These are phyloP conservation scores for Pseudorhiza aurosa DNA, from an alignment of 30 jellyfish, hydroid and myxozoan genomes.

Conservation along the genomic window DNA sequence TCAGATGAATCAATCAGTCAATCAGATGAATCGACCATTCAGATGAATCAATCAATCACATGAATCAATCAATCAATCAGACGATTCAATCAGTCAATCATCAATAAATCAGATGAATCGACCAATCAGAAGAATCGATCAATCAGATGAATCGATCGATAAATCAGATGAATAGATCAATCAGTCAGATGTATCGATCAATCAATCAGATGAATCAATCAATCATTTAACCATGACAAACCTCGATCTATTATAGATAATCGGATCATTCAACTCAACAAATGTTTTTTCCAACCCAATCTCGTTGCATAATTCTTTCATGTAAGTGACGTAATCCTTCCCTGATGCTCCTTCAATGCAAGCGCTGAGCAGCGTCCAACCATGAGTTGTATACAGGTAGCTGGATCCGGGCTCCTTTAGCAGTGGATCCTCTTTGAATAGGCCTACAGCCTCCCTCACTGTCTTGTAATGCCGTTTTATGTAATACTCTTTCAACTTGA, in stretches of 20 bases:
- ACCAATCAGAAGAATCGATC: not conserved
- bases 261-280: constrained; percentile 70
- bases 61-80: not conserved
- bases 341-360: constrained; percentile 64
- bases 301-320: constrained; percentile 53
- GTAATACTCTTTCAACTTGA: constrained; percentile 46
- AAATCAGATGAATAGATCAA: not conserved
- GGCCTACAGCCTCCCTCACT: constrained; percentile 13
- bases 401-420: constrained; percentile 69
- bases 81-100: not conserved
- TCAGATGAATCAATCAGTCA: not conserved
- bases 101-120: not conserved
- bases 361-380: constrained; percentile 76
- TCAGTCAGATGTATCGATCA: not conserved
- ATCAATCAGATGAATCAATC: constrained; percentile 1
- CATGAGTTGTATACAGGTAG: constrained; percentile 71
- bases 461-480: constrained; percentile 47
- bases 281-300: constrained; percentile 48
- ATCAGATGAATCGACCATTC: not conserved
- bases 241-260: constrained; percentile 66
- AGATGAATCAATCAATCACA: not conserved
- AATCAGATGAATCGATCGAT: not conserved
- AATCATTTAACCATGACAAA: constrained; percentile 18
- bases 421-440: constrained; percentile 68
- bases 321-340: constrained; percentile 44